Base-by-base conservation (phyloP, 2,797 vertebrate species). In the Moxostoma hubbsi region DNA sequence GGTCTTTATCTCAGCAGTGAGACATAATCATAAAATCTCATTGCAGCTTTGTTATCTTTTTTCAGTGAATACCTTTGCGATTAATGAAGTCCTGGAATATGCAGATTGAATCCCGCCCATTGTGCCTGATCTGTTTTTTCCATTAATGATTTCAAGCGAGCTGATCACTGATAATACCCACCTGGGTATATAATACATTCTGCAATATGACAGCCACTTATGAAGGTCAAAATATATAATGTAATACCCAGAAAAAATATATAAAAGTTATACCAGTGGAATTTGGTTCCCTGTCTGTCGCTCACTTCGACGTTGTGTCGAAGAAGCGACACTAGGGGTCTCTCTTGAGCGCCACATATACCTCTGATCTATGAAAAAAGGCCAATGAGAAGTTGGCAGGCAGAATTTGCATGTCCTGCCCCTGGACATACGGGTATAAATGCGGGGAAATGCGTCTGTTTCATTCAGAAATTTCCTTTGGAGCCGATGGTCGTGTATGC, bases 31-130 rank as follows among this genome's bases (percentile, higher is more conserved):
- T 73, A 10, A 43, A 67, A 72, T 67, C 61, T 75, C 49, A 79
- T 78, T 83, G 74, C 18, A 71, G 73, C 58, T 66, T 70, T 55
- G 81, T 81, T 74, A 81, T 16, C 61, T 53, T 81, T 77, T 63
- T 50, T 71, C 67, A 69, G 13, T 72, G 66, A 55, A 66, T 53
- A 70, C 16, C 55, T 62, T 53, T 15, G 4, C 6, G 15, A 81
- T 67, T 81, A 73, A 81, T 74, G 54, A 55, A 58, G 46, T n/a
- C 53, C 7, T 73, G 53, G 15, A 58, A 58, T 67, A 80, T 74
- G 64, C 51, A 81, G 51, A 81, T 58, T 73, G 64, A 66, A 62
- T 73, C 12, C 61, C 68, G 43, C 63, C 45, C 69, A 73, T 77
- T 73, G 69, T 61, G 58, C 9, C 12, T 57, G 50, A 45, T 58